A percentile compares a stretch with the other conserved stretches of the same genome.
phyloP scores from a whole-genome alignment of 2,888 invertebrate species.

The Drosophila nr. medialis region DNA sequence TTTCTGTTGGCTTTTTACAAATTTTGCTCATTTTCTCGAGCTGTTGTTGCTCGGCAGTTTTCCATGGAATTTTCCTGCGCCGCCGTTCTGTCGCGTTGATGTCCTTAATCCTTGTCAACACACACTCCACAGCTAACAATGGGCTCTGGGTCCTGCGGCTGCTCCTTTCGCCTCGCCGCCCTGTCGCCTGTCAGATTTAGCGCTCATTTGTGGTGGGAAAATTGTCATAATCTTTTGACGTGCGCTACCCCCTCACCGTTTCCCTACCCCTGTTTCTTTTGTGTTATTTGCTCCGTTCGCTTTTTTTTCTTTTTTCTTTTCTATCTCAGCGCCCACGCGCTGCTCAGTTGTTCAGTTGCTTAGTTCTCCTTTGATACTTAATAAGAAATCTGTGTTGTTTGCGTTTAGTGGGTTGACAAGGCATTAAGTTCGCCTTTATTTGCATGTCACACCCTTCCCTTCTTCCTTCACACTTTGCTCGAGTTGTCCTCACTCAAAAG shows the following conservation, averaged over 20 bases:
- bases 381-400: slow-evolving; percentile 67
- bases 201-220: slow-evolving; percentile 82
- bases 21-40: slow-evolving; percentile 61
- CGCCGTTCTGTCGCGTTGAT: slow-evolving; percentile 42
- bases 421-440: slow-evolving; percentile 65
- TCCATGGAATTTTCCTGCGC: slow-evolving; percentile 49
- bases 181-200: slow-evolving; percentile 71
- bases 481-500: slow-evolving; percentile 60
- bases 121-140: slow-evolving; percentile 71
- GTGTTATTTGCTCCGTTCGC: slow-evolving; percentile 18
- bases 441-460: slow-evolving; percentile 43
- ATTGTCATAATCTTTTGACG: slow-evolving; percentile 84
- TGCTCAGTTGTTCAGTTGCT: slow-evolving; percentile 29
- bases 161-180: slow-evolving; percentile 58
- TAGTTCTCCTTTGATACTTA: slow-evolving; percentile 74
- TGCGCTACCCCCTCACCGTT: slow-evolving; percentile 54
- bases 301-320: slow-evolving; percentile 17
- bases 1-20: slow-evolving; percentile 28
- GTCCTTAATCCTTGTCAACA: slow-evolving; percentile 80
- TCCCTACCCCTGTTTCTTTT: slow-evolving; percentile 38
- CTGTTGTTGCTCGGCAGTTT: slow-evolving; percentile 47
- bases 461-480: neutral
- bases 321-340: slow-evolving; percentile 47
- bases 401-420: slow-evolving; percentile 62
- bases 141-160: slow-evolving; percentile 45